Percentiles rank a stretch among this genome's conserved stretches.
These are phyloP conservation scores for Tipula unca DNA, from an alignment of 2,888 invertebrate species.

Conservation along the genomic window DNA sequence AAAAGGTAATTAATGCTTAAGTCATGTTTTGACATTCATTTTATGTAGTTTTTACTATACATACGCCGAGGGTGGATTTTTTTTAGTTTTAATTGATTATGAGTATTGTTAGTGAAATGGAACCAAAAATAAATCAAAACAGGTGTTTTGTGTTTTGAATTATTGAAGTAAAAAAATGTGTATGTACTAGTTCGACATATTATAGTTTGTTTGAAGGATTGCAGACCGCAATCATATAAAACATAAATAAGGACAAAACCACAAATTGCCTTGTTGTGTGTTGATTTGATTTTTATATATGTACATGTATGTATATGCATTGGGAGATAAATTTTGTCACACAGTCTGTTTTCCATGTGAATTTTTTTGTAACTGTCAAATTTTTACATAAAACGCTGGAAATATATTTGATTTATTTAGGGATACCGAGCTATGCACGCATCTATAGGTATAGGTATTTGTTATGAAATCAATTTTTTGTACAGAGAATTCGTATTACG, in stretches of 20 bases:
- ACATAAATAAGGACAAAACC: neutral
- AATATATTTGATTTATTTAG: neutral
- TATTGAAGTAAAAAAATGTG: too few species aligned
- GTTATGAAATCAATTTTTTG: neutral
- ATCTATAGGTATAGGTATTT: neutral
- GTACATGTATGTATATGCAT: neutral
- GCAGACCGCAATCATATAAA: neutral
- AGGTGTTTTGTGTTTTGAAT: neutral
- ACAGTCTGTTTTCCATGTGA: neutral
- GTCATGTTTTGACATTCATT: neutral
- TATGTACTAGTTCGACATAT: too few species aligned
- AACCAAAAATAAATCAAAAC: neutral
- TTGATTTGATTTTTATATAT: neutral
- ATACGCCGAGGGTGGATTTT: neutral
- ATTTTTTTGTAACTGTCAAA: neutral
- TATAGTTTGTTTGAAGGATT: neutral
- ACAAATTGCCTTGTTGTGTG: neutral
- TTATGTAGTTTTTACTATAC: neutral
- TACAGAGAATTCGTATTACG: neutral
- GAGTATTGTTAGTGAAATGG: neutral
- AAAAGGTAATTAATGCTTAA: constrained; percentile 1
- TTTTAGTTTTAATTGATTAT: neutral
- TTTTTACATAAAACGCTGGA: neutral
- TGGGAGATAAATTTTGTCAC: neutral
- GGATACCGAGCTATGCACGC: neutral